Evolutionary conservation across 2,888 invertebrate species (phyloP).

Genomic region (Fragum fragum): DNA sequence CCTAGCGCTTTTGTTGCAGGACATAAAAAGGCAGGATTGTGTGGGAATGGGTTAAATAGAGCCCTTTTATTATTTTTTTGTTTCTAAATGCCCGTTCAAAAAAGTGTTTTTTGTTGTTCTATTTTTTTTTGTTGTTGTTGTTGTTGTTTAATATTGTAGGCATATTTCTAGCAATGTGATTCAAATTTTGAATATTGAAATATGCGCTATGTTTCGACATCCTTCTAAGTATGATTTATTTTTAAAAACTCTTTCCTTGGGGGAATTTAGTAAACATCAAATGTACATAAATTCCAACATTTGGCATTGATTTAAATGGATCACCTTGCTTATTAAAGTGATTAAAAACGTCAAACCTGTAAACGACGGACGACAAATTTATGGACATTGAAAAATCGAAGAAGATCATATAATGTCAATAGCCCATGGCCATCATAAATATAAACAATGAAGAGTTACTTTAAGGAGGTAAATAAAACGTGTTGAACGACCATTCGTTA

Average conservation of each 20-base stretch:
- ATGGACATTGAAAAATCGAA: slow-evolving; percentile 29
- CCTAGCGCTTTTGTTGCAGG: too few species aligned
- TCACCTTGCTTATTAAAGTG: slow-evolving; percentile 17
- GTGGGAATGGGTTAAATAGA: too few species aligned
- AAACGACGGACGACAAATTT: slow-evolving; percentile 30
- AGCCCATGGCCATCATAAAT: slow-evolving; percentile 26
- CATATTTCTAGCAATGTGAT: too few species aligned
- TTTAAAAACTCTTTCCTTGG: background rate
- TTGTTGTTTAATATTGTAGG: too few species aligned
- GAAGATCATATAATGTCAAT: slow-evolving; percentile 21
- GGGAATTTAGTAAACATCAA: background rate
- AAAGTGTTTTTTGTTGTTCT: too few species aligned
- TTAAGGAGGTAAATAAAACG: slow-evolving; percentile 15
- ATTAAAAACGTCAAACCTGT: slow-evolving; percentile 24
- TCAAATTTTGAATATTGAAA: too few species aligned
- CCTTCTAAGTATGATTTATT: too few species aligned
- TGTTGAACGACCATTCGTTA: slow-evolving; percentile 26
- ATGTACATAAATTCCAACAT: background rate
- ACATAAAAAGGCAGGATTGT: too few species aligned
- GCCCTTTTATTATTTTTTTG: too few species aligned
- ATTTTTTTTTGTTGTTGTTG: too few species aligned
- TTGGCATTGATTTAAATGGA: slow-evolving; percentile 34
- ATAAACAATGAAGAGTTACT: slow-evolving; percentile 22
- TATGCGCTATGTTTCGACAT: background rate
- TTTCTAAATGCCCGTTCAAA: too few species aligned